Evolutionary conservation across 2,113 vertebrate species (phyloP).

Genomic region (Panthera tigris): DNA sequence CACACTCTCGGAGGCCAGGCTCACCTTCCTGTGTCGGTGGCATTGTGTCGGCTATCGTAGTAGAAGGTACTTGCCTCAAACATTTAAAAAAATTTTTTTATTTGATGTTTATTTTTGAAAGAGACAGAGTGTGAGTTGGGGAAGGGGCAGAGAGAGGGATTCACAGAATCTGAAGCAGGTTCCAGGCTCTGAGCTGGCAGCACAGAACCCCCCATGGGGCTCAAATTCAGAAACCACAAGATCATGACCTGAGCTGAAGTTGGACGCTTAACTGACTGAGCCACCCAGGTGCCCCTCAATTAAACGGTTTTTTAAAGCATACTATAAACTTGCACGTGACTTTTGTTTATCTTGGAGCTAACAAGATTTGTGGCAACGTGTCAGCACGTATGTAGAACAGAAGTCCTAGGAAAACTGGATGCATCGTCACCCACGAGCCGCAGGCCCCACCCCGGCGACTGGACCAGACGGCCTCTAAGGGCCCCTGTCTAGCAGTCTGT

Average conservation of each 20-base stretch:
- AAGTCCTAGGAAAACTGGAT: neutral
- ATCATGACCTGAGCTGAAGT: too few relatives aligned
- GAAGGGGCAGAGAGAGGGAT: too few relatives aligned
- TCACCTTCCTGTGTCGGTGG: neutral
- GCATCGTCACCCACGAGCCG: neutral
- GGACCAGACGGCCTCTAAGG: neutral
- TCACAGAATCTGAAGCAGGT: too few relatives aligned
- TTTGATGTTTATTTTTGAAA: too few relatives aligned
- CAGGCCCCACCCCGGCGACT: accelerated
- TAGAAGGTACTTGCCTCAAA: neutral
- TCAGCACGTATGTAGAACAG: neutral
- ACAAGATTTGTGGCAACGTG: neutral
- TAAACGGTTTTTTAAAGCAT: neutral
- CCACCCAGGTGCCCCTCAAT: neutral
- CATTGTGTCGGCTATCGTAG: neutral
- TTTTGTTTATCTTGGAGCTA: slow-evolving; percentile 35
- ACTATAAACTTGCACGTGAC: neutral
- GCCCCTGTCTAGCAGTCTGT: neutral
- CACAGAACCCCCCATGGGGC: too few relatives aligned
- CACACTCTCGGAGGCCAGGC: neutral
- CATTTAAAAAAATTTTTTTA: too few relatives aligned
- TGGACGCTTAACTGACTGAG: too few relatives aligned
- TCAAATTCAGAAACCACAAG: too few relatives aligned
- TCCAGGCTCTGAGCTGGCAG: too few relatives aligned
- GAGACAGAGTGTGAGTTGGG: too few relatives aligned